These are phyloP conservation scores for Trididemnum nubilum DNA, from an alignment of 23 tunicate species.

Conservation along the genomic window DNA sequence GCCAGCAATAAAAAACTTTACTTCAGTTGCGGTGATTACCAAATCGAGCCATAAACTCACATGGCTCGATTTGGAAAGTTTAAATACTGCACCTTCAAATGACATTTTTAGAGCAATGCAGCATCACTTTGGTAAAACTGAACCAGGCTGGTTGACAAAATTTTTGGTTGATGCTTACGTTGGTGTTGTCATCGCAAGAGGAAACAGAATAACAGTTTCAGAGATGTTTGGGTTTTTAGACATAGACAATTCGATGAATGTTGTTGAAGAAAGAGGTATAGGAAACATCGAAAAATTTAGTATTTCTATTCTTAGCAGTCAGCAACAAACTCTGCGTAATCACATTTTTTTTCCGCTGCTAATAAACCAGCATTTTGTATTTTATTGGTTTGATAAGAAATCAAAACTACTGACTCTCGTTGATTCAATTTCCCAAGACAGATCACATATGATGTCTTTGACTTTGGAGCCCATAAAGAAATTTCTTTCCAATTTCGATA, in stretches of 20 bases:
- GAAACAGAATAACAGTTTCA: neutral
- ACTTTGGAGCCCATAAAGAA: neutral
- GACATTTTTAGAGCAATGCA: too few relatives aligned
- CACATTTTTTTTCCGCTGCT: conserved; percentile 3
- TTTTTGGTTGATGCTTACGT: neutral
- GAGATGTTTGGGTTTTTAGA: neutral
- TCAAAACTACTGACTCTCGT: neutral
- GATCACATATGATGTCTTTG: neutral
- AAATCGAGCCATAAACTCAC: too few relatives aligned
- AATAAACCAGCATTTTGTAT: too few relatives aligned
- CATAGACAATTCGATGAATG: neutral
- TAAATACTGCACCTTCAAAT: too few relatives aligned
- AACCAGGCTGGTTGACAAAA: too few relatives aligned
- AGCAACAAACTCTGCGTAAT: neutral
- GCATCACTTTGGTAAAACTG: too few relatives aligned
- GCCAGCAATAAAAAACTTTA: too few relatives aligned
- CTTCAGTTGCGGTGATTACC: too few relatives aligned
- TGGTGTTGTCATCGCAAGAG: neutral
- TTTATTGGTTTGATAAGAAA: neutral
- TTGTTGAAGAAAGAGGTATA: neutral
- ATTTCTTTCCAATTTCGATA: neutral
- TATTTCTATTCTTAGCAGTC: neutral
- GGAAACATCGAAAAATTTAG: neutral
- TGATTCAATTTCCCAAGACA: neutral
- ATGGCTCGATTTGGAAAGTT: too few relatives aligned